phyloP scores from a whole-genome alignment of 2,113 vertebrate species.

The Sylvia atricapilla region DNA sequence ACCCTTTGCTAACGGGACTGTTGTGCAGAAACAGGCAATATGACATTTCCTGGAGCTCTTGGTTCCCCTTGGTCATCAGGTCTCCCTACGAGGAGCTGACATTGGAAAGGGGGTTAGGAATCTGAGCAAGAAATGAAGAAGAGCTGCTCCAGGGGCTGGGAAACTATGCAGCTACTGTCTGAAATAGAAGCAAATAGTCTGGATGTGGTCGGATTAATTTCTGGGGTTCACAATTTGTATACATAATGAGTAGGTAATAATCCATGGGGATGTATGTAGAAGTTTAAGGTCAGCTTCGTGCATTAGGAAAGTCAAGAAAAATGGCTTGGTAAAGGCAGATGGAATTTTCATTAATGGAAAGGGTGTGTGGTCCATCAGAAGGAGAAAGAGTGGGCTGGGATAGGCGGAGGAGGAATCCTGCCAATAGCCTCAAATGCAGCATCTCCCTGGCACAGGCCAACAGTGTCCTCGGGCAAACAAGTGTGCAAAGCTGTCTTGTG shows the following conservation, averaged over 20 bases:
- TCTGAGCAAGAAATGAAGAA: not conserved
- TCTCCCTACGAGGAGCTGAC: not conserved
- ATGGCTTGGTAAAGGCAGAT: not conserved
- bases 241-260: not conserved
- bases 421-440: not conserved
- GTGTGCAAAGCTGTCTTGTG: not conserved
- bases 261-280: too few relatives aligned
- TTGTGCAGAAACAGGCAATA: not conserved
- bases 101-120: not conserved
- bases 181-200: not conserved
- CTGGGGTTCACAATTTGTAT: not conserved
- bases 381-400: not conserved
- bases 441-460: fast-evolving
- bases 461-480: not conserved
- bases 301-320: not conserved
- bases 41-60: not conserved
- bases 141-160: not conserved
- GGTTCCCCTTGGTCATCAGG: not conserved
- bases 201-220: not conserved
- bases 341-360: not conserved
- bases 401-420: not conserved
- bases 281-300: not conserved
- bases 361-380: not conserved
- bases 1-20: fast-evolving
- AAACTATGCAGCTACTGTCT: not conserved